Conservation (phyloP, 2,888 invertebrate species). For the Bembecia ichneumoniformis region DNA sequence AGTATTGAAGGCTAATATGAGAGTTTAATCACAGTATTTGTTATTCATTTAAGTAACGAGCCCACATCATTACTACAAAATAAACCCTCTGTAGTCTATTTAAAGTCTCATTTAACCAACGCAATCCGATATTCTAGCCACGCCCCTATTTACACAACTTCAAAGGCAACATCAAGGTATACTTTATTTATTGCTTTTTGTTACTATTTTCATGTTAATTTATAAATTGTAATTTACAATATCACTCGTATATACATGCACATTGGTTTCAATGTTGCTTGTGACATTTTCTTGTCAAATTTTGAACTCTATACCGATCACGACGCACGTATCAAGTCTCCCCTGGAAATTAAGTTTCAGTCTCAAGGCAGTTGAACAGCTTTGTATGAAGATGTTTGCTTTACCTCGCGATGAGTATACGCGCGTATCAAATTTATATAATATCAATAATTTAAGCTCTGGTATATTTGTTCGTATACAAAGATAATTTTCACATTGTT, state of each 20-base stretch:
- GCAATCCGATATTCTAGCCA: slow-evolving; percentile 42
- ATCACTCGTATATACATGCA: slow-evolving; percentile 64
- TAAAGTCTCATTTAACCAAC: slow-evolving; percentile 29
- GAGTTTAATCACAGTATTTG: slow-evolving; percentile 71
- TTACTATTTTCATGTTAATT: slow-evolving; percentile 41
- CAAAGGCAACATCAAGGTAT: slow-evolving; percentile 71
- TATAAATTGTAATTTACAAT: slow-evolving; percentile 59
- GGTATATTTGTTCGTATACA: slow-evolving; percentile 70
- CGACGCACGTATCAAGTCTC: slow-evolving; percentile 21
- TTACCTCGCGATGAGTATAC: slow-evolving; percentile 12
- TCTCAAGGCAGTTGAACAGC: slow-evolving; percentile 41
- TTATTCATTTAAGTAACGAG: slow-evolving; percentile 69
- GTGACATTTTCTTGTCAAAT: slow-evolving; percentile 38
- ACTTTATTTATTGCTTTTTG: slow-evolving; percentile 71
- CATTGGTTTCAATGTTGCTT: slow-evolving; percentile 32
- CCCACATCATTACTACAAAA: slow-evolving; percentile 65
- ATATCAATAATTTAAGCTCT: slow-evolving; percentile 63
- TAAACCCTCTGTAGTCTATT: slow-evolving; percentile 45
- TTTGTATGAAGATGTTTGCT: slow-evolving; percentile 10
- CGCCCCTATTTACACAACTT: slow-evolving; percentile 53
- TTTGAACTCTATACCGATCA: slow-evolving; percentile 12
- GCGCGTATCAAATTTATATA: slow-evolving; percentile 15
- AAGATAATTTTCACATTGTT: slow-evolving; percentile 38
- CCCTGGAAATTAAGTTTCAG: slow-evolving; percentile 46
- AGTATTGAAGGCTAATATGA: slow-evolving; percentile 72